A percentile compares a stretch with the other conserved stretches of the same genome.
Conservation (phyloP, 2,888 invertebrate genomes). For the Drosophila falleni region DNA sequence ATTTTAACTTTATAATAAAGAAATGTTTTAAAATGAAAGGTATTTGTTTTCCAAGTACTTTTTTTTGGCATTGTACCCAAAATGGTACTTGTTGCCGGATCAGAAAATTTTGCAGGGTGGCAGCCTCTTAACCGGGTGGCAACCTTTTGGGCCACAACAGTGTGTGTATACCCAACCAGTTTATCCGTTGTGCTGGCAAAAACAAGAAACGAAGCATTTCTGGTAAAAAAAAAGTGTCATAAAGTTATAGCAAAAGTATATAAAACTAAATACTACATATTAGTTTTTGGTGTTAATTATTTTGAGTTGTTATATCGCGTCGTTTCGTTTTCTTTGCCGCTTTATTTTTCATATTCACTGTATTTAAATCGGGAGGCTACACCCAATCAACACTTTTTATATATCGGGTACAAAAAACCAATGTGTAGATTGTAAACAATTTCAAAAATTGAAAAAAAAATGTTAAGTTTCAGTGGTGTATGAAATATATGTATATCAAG, state of each 20-base stretch:
- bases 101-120: no score
- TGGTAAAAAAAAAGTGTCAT: constrained; percentile 29
- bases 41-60: no score
- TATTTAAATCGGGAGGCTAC: constrained; percentile 25
- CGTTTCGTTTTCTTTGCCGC: background rate
- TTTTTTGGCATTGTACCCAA: no score
- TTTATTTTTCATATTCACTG: constrained; percentile 1
- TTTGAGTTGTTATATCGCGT: constrained; percentile 1
- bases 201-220: constrained; percentile 29
- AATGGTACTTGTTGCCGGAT: no score
- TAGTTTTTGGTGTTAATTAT: background rate
- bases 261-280: background rate
- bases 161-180: constrained; percentile 15
- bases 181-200: constrained; percentile 41
- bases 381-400: constrained; percentile 22
- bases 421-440: background rate
- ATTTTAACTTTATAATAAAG: no score
- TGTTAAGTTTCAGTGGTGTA: background rate
- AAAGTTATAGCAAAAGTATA: constrained; percentile 20
- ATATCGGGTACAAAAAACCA: background rate
- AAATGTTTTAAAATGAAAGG: no score
- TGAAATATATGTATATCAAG: background rate
- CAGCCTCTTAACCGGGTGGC: no score
- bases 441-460: background rate
- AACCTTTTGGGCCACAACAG: no score